phyloP scores from a whole-genome alignment of 2,797 vertebrate genomes.

The Phataginus tetradactyla region DNA sequence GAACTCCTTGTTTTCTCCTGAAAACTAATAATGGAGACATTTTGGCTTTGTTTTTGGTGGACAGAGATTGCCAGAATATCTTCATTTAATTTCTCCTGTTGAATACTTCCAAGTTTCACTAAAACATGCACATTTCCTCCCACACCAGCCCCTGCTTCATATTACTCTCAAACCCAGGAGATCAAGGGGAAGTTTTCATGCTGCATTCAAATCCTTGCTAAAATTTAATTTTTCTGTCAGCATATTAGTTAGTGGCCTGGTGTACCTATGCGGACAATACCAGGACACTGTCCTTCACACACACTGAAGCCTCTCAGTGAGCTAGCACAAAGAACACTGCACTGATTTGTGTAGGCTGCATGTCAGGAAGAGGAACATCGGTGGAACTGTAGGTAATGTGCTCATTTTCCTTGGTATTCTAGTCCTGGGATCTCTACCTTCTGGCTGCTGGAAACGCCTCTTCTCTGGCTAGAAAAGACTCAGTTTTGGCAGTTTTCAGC shows the following conservation, averaged over 20 bases:
- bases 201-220: neutral
- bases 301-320: neutral
- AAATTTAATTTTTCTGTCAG: neutral
- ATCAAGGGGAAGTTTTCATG: neutral
- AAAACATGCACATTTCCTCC: neutral
- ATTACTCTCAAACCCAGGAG: neutral
- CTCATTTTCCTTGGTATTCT: neutral
- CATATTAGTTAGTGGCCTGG: neutral
- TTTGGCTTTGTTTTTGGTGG: neutral
- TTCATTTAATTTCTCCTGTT: slow-evolving; percentile 2
- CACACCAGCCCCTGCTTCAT: accelerated
- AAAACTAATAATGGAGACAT: neutral
- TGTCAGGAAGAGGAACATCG: neutral
- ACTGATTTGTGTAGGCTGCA: neutral
- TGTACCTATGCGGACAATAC: neutral
- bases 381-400: neutral
- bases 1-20: neutral
- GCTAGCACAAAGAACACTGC: neutral
- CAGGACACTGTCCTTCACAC: neutral
- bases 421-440: slow-evolving; percentile 9
- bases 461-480: neutral
- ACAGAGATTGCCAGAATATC: neutral
- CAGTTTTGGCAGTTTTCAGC: neutral
- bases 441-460: neutral
- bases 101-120: neutral